phyloP scores from a whole-genome alignment of 2,888 invertebrate genomes.

The Rhagium mordax region DNA sequence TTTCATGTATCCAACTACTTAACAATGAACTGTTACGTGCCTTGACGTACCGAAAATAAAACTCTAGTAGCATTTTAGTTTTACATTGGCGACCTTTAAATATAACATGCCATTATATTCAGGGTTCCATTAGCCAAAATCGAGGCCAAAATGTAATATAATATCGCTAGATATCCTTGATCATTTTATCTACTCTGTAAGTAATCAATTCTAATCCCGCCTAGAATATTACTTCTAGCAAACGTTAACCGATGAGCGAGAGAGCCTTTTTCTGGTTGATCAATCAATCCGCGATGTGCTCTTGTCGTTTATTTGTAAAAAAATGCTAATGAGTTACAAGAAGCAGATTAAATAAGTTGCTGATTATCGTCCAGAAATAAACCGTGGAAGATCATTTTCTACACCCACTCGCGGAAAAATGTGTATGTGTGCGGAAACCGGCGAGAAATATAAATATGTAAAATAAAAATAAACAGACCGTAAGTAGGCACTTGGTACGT shows the following conservation, averaged over 20 bases:
- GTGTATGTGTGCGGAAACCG: too few species aligned
- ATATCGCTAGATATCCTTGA: not conserved
- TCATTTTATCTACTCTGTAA: not conserved
- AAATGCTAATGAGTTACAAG: not conserved
- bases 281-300: not conserved
- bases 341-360: not conserved
- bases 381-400: not conserved
- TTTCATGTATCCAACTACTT: too few species aligned
- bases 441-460: too few species aligned
- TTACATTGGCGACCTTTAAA: constrained; percentile 9
- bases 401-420: not conserved
- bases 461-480: too few species aligned
- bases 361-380: not conserved
- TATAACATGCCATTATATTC: not conserved
- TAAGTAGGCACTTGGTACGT: too few species aligned
- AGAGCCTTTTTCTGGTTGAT: not conserved
- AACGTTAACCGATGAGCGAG: not conserved
- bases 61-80: not conserved
- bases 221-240: not conserved
- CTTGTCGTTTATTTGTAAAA: not conserved
- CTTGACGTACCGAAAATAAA: not conserved
- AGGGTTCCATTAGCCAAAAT: constrained; percentile 8
- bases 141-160: constrained; percentile 9
- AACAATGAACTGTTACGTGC: not conserved
- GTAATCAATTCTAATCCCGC: not conserved